phyloP scores from a whole-genome alignment of 2,888 invertebrate species.

The Sylvicola cinctus region DNA sequence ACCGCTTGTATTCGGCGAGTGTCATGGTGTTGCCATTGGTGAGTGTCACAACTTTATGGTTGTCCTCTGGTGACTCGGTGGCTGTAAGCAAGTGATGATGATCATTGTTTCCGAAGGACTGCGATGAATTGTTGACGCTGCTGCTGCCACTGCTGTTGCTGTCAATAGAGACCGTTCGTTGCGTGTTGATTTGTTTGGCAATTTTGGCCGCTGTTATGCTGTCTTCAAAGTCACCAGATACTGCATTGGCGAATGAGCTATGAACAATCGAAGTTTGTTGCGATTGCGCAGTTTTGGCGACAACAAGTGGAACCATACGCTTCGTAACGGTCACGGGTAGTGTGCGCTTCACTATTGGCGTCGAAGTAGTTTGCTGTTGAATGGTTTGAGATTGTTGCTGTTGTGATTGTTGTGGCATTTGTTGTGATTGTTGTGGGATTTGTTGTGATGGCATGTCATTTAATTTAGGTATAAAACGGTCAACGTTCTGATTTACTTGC shows the following conservation, averaged over 20 bases:
- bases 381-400: constrained; percentile 17
- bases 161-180: constrained; percentile 1
- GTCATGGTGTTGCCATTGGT: constrained; percentile 27
- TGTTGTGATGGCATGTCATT: too few relatives aligned
- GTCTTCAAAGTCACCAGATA: constrained; percentile 32
- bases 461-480: too few relatives aligned
- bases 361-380: constrained; percentile 8
- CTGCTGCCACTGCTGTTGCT: constrained; percentile 5
- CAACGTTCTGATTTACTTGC: too few relatives aligned
- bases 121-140: constrained; percentile 13
- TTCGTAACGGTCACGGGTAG: too few relatives aligned
- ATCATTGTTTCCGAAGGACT: constrained; percentile 10
- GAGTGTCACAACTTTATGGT: constrained; percentile 25
- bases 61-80: constrained; percentile 23
- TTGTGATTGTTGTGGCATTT: too few relatives aligned
- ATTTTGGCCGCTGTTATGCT: constrained; percentile 32
- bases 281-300: too few relatives aligned
- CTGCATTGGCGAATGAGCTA: constrained; percentile 13
- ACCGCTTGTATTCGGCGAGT: constrained; percentile 27
- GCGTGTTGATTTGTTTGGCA: constrained; percentile 10
- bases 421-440: too few relatives aligned
- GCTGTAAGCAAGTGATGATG: background rate
- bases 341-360: too few relatives aligned
- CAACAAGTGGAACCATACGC: constrained; percentile 6
- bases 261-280: background rate